phyloP scores from a whole-genome alignment of 2,797 vertebrate genomes.

The Numenius phaeopus region DNA sequence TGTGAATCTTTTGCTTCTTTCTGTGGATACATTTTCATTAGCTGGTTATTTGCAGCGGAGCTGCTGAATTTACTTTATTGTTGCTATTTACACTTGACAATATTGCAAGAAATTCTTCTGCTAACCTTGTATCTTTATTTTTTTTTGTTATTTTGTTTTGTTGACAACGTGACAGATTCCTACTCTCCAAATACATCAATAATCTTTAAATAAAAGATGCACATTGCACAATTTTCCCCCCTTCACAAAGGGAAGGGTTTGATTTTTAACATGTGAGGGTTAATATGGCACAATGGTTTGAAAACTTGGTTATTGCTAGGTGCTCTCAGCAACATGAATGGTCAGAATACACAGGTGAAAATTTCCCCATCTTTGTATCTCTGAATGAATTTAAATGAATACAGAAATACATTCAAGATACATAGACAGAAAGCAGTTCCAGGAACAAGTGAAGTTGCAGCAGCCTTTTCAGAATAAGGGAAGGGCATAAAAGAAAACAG shows the following conservation, averaged over 20 bases:
- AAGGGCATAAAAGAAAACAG: not conserved
- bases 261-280: not conserved
- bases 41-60: not conserved
- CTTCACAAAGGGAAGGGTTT: not conserved
- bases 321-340: not conserved
- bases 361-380: not conserved
- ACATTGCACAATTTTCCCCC: not conserved
- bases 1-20: conserved; percentile 17
- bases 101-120: not conserved
- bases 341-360: not conserved
- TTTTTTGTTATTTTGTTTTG: no score
- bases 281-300: not conserved
- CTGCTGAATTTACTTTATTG: not conserved
- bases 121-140: not conserved
- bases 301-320: not conserved
- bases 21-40: not conserved
- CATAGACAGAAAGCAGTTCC: not conserved
- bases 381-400: not conserved
- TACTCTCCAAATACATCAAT: not conserved
- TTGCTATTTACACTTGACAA: not conserved
- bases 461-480: not conserved
- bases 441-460: not conserved
- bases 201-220: not conserved
- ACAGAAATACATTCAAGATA: not conserved
- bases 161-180: not conserved